Conservation (phyloP, 2,113 vertebrate species). For the Kryptolebias marmoratus region DNA sequence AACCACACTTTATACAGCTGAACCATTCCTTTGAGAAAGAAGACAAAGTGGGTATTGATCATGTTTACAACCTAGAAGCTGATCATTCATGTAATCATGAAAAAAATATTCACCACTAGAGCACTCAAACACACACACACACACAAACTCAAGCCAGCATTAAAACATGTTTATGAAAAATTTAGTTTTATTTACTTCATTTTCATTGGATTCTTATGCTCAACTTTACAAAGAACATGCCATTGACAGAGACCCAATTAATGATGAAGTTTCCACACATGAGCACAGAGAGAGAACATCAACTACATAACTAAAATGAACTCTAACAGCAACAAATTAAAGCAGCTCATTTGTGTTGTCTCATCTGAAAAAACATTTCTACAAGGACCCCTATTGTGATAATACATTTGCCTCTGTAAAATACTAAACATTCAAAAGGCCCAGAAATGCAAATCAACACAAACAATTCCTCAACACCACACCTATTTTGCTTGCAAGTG, state of each 20-base stretch:
- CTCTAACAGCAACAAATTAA: constrained; percentile 2
- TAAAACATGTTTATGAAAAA: neutral
- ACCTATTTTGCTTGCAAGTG: neutral
- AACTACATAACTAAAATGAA: neutral
- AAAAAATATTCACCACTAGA: too few relatives aligned
- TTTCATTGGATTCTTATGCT: neutral
- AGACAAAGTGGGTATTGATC: too few relatives aligned
- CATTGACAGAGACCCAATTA: neutral
- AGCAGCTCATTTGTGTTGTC: neutral
- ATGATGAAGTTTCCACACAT: neutral
- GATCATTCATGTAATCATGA: too few relatives aligned
- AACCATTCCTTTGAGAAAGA: too few relatives aligned
- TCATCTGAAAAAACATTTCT: neutral
- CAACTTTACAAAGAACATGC: neutral
- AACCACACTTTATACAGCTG: too few relatives aligned
- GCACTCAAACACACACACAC: too few relatives aligned
- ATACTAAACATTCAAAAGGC: neutral
- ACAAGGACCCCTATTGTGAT: neutral
- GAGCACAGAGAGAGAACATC: neutral
- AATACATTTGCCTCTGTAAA: neutral
- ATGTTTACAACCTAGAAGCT: too few relatives aligned
- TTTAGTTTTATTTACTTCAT: neutral
- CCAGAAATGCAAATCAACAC: neutral
- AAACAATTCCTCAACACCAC: neutral
- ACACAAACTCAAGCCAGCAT: neutral